phyloP scores from a whole-genome alignment of 2,888 invertebrate species.

The Unio pictorum region DNA sequence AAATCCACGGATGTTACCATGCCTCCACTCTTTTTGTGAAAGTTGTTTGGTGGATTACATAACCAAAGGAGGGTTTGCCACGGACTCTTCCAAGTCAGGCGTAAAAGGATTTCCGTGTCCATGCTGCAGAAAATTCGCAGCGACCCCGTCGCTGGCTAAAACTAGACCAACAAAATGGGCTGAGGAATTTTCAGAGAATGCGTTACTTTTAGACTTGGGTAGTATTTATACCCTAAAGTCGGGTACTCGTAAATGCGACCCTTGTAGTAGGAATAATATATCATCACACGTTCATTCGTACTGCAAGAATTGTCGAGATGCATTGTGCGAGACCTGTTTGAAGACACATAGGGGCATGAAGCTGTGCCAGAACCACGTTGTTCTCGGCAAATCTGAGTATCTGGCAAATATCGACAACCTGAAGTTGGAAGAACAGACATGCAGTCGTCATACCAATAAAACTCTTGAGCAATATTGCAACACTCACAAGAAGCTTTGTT shows the following conservation, averaged over 20 bases:
- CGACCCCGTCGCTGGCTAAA: slow-evolving; percentile 19
- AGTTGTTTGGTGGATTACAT: slow-evolving; percentile 33
- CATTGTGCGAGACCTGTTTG: slow-evolving; percentile 38
- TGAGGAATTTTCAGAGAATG: slow-evolving; percentile 42
- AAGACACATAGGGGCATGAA: slow-evolving; percentile 43
- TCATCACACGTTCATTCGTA: slow-evolving; percentile 30
- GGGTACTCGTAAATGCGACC: slow-evolving; percentile 39
- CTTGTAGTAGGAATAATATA: slow-evolving; percentile 37
- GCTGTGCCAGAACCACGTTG: slow-evolving; percentile 37
- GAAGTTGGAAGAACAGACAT: slow-evolving; percentile 39
- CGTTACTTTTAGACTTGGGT: slow-evolving; percentile 35
- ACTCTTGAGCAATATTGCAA: slow-evolving; percentile 36
- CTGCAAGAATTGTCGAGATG: slow-evolving; percentile 46
- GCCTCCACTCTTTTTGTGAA: slow-evolving; percentile 43
- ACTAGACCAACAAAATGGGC: slow-evolving; percentile 35
- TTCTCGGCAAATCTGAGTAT: slow-evolving; percentile 32
- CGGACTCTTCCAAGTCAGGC: slow-evolving; percentile 1
- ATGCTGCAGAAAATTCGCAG: slow-evolving; percentile 26
- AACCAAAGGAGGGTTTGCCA: slow-evolving; percentile 13
- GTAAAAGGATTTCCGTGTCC: slow-evolving; percentile 33
- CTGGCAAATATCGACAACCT: slow-evolving; percentile 35
- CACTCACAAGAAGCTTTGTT: slow-evolving; percentile 33
- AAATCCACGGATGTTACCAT: slow-evolving; percentile 35
- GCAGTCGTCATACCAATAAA: slow-evolving; percentile 32
- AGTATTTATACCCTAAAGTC: slow-evolving; percentile 37